Evolutionary conservation across 1,140 invertebrate genomes (phyloP).

Genomic region (Protaetia brevitarsis): DNA sequence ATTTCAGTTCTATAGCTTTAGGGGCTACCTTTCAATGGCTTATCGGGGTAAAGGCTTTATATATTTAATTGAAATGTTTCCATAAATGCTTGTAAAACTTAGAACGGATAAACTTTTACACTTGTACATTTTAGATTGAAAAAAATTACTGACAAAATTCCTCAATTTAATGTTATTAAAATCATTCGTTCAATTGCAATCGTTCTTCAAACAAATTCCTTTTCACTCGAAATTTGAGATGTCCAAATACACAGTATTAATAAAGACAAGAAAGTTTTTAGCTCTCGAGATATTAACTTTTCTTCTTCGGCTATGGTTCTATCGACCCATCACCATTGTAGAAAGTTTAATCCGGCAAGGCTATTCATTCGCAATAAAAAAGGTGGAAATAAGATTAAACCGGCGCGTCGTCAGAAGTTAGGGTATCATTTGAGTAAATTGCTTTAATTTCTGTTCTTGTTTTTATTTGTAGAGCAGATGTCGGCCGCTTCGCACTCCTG

Average conservation of each 20-base stretch:
- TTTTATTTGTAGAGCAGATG: slow-evolving; percentile 21
- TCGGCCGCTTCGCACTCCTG: slow-evolving; percentile 1
- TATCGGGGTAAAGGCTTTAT: no score
- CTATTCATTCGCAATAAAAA: slow-evolving; percentile 14
- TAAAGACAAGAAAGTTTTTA: background rate
- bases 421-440: background rate
- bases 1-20: no score
- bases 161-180: no score
- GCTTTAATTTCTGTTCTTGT: slow-evolving; percentile 19
- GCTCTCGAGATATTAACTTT: slow-evolving; percentile 1
- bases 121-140: no score
- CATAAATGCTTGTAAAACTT: no score
- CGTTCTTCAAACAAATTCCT: no score
- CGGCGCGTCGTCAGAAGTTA: background rate
- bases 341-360: background rate
- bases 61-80: no score
- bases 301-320: background rate
- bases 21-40: no score
- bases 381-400: slow-evolving; percentile 10
- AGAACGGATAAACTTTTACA: no score
- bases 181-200: no score
- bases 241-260: slow-evolving; percentile 4
- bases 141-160: no score
- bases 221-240: no score
- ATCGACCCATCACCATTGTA: background rate